Evolutionary conservation across 2,113 vertebrate species (phyloP), one percentile per base, ranked within the genome.

Genomic region (Mormoops blainvillei): DNA sequence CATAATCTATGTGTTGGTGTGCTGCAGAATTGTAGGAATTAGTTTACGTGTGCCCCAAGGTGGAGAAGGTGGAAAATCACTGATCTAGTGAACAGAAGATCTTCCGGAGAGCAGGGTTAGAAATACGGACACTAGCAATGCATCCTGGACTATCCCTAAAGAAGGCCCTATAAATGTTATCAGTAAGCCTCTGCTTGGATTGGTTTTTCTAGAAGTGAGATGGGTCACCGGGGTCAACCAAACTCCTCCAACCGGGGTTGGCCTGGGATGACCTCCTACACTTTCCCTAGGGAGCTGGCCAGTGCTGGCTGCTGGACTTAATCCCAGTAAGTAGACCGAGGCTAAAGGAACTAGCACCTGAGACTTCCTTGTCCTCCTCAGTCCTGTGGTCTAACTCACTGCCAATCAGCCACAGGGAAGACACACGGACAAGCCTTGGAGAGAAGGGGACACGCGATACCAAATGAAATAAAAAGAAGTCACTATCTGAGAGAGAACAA

Each of bases 71-170:
- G n/a, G 45, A 18, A 77, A 52, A 52, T 52, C 10, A 10, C 45
- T 52, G 31, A 3, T 89, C 90, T 77, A 65, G n/a, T 94, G 76
- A 97, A 80, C 54, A 95, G 74, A 94, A 97, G 92, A 88, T 9
- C 0, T 71, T 78, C 52, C 61, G 13, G n/a, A 74, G n/a, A 22
- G 36, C 38, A 68, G 85, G 45, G 24, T 80, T 73, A 56, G 80
- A 89, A 96, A 67, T 33, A 50, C 7, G 22, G 70, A 87, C 18
- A 1, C 80, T 50, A 80, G 19, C 41, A 65, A 48, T 31, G 58
- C 28, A 26, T 28, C 43, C 38, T 20, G 24, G 28, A 95, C 41
- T 31, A 1, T 16, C 22, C 8, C 58, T 7, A 82, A 50, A 68
- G 54, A 94, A 81, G 24, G 22, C 24, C 8, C 14, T 85, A 41